phyloP scores from a whole-genome alignment of 2,797 vertebrate species.

The Acridotheres tristis region DNA sequence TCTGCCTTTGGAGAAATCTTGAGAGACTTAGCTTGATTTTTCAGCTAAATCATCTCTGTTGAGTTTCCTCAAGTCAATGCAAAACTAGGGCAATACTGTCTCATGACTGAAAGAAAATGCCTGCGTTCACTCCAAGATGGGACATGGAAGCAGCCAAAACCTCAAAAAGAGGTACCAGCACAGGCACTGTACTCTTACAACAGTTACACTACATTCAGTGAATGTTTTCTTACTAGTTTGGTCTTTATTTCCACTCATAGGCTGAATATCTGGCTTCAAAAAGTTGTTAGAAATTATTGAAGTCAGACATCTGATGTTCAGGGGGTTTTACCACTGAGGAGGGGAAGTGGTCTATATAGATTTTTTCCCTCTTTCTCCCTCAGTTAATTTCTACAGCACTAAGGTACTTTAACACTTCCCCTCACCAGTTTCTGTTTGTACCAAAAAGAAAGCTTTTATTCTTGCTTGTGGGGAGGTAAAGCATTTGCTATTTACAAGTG shows the following conservation, averaged over 20 bases:
- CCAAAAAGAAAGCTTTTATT: not conserved
- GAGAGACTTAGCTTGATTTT: not conserved
- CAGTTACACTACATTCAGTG: not conserved
- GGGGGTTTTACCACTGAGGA: not conserved
- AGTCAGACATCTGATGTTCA: not conserved
- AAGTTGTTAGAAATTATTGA: not conserved
- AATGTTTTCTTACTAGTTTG: not conserved
- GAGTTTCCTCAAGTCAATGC: not conserved
- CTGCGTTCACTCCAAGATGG: not conserved
- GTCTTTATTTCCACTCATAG: not conserved
- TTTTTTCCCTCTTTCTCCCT: not conserved
- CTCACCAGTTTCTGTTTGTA: not conserved
- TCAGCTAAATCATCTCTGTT: not conserved
- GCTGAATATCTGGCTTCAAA: not conserved
- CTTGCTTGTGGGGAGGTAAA: not conserved
- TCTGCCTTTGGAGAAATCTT: not conserved
- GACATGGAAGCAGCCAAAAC: not conserved
- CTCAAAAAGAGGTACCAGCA: not conserved
- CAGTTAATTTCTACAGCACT: not conserved
- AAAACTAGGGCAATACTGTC: not conserved
- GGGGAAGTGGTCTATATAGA: not conserved
- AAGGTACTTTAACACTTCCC: not conserved
- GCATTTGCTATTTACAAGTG: not conserved
- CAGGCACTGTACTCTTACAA: not conserved
- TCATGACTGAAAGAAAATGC: not conserved